phyloP scores from a whole-genome alignment of 2,888 invertebrate species.

The Cinara cedri region DNA sequence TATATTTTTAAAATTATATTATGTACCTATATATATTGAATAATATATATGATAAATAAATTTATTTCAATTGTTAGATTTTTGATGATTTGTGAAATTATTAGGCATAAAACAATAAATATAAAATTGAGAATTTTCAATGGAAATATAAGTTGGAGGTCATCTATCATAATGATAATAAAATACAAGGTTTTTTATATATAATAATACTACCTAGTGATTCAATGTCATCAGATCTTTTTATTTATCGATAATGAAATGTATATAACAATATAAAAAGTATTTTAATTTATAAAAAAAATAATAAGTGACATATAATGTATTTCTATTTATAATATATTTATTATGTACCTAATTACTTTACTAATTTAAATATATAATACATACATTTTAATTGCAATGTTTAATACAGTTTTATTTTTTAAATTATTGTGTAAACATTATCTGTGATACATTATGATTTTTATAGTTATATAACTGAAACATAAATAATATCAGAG shows the following conservation, averaged over 20 bases:
- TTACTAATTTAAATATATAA: not conserved
- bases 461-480: no score
- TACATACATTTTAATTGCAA: no score
- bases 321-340: no score
- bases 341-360: no score
- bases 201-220: not conserved
- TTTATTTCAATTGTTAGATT: not conserved
- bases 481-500: no score
- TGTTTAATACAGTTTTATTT: no score
- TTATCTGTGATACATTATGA: no score
- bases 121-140: slow-evolving; percentile 27
- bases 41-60: not conserved
- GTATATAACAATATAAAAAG: no score
- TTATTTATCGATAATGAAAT: no score
- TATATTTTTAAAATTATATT: not conserved
- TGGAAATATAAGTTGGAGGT: slow-evolving; percentile 33
- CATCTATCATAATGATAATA: slow-evolving; percentile 24
- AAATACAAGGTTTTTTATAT: slow-evolving; percentile 24
- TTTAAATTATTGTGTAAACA: no score
- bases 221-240: slow-evolving; percentile 2
- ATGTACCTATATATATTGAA: not conserved
- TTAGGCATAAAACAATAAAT: not conserved
- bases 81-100: slow-evolving; percentile 1
- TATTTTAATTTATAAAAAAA: no score
- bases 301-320: no score